A percentile compares a stretch with the other conserved stretches of the same genome.
These are phyloP conservation scores for Vollenhovia emeryi DNA, from an alignment of 1,140 invertebrate genomes.

Conservation along the genomic window DNA sequence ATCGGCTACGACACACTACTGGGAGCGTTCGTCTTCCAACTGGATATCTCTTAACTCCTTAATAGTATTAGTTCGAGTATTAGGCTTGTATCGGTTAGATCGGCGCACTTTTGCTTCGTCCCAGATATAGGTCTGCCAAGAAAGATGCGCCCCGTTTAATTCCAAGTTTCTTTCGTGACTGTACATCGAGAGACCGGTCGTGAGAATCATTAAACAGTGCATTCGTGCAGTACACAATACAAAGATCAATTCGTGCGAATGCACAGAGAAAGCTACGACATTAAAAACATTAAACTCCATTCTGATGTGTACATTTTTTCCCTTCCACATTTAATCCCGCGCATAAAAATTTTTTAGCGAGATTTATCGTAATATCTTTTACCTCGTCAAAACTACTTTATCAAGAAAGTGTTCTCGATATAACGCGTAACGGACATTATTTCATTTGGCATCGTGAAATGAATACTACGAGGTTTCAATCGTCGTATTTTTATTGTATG, in stretches of 20 bases:
- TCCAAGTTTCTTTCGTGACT: not conserved
- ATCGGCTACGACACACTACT: conserved; percentile 71
- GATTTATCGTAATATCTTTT: not conserved
- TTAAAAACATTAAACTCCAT: conserved; percentile 2
- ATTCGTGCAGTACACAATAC: not conserved
- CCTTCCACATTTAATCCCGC: not conserved
- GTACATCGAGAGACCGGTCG: not conserved
- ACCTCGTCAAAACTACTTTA: too few species aligned
- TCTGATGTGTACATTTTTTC: not conserved
- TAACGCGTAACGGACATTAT: not conserved
- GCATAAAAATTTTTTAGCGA: not conserved
- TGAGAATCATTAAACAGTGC: conserved; percentile 17
- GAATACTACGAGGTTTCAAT: not conserved
- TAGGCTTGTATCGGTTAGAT: conserved; percentile 74
- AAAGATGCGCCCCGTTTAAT: conserved; percentile 33
- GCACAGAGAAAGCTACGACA: not conserved
- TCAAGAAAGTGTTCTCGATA: not conserved
- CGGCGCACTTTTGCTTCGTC: conserved; percentile 73
- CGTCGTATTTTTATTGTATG: not conserved
- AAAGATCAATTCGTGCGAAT: not conserved
- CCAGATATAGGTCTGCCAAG: conserved; percentile 72
- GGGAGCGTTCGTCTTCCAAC: conserved; percentile 76
- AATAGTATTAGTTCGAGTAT: conserved; percentile 76
- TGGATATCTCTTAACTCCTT: conserved; percentile 82
- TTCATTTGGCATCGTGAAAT: not conserved